Evolutionary conservation across 1,140 invertebrate genomes (phyloP), one percentile per base, ranked within the genome.

Genomic region (Metaphire vulgaris): DNA sequence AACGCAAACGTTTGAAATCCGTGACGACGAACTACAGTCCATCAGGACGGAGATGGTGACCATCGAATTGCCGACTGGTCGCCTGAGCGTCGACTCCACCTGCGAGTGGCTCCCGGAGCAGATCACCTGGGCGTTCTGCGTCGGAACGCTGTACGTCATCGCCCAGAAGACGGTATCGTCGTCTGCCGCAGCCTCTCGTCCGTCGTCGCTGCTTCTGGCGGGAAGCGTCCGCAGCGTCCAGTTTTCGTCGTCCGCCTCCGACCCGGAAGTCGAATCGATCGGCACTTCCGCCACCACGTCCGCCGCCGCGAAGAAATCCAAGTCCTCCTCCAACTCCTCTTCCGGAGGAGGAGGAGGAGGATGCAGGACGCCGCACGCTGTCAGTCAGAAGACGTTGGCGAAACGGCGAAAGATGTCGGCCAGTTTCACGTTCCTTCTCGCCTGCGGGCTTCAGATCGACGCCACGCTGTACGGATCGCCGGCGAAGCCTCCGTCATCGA

Each of bases 391-490:
- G 33, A 77, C 74, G 32, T 26, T 31, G 1, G 33, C 26, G 21
- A 65, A 56, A 67, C 56, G 72, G 29, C 29, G 76, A 28, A 77
- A 77, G 73, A 76, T 77, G 72, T 77, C 76, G 6, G 72, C 72
- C 56, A 77, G 76, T 68, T 77, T 76, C 67, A 77, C 76, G 33
- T 77, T 77, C 41, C 72, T 77, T 26, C 56, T 77, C n/a, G 76
- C 76, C 31, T 74, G 33, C 67, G 76, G 76, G 15, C 65, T 77
- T 29, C 28, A 33, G 29, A 76, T 77, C 6, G 76, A 77, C n/a
- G n/a, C n/a, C n/a, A n/a, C n/a, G n/a, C n/a, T n/a, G n/a, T n/a
- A n/a, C n/a, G n/a, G n/a, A n/a, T n/a, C n/a, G n/a, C n/a, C n/a
- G n/a, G n/a, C n/a, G n/a, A n/a, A n/a, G n/a, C n/a, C n/a, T n/a